Base-by-base conservation (phyloP, 2,888 invertebrate genomes). In the Aphelenchoides bicaudatus region DNA sequence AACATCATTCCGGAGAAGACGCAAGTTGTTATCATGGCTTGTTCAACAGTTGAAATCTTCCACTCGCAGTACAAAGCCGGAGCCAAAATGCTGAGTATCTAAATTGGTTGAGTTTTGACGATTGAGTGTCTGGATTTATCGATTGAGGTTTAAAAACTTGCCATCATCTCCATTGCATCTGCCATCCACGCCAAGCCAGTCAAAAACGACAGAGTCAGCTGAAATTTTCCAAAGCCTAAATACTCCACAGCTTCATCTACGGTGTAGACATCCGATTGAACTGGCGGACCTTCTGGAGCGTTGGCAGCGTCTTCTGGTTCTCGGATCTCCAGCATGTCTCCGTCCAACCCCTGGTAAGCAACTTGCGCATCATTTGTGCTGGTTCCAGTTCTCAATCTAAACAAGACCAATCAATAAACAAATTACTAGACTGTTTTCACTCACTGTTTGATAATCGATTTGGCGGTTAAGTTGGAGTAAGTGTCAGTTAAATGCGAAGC, bases 81-180 rank as follows among this genome's bases (percentile, higher is more conserved):
- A 16, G 91, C 90, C 37, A 94, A 82, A 63, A 94, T 91, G 71
- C 91, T 90, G 34, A 93, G 82, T 73, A 94, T 91, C n/a, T n/a
- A n/a, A n/a, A n/a, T n/a, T n/a, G n/a, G n/a, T n/a, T n/a, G n/a
- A n/a, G n/a, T 78, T 92, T 93, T 90, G 93, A 93, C 82, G 93
- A 93, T 92, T 93, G 93, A 56, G 91, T 91, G 80, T 93, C 93
- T 0, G 92, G 91, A 91, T 92, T 93, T 92, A n/a, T n/a, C n/a
- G n/a, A n/a, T n/a, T n/a, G n/a, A n/a, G 3, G 2, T 58, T 13
- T 57, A 37, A 34, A 54, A 21, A 1, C 28, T 30, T n/a, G 75
- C n/a, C 52, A 51, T 51, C 52, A 51, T 51, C 25, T 51, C 52
- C 52, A 51, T 51, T 10, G 52, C 52, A 34, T 51, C 52, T 2